phyloP scores from a whole-genome alignment of 2,888 invertebrate genomes.

The Orgyia antiqua region DNA sequence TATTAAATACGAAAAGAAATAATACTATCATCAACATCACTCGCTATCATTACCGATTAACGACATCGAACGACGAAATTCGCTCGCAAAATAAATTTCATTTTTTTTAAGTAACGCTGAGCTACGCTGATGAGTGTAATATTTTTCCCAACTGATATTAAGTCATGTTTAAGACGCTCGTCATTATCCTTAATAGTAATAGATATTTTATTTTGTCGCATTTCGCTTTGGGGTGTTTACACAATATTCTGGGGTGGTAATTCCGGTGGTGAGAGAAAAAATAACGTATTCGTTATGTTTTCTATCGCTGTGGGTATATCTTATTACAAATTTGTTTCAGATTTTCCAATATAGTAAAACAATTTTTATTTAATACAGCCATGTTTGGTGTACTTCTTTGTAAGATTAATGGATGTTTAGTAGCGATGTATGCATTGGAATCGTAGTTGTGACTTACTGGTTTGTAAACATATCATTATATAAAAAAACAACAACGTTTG shows the following conservation, averaged over 20 bases:
- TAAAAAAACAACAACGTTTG: too few relatives aligned
- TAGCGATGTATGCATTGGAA: too few relatives aligned
- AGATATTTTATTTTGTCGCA: slow-evolving; percentile 78
- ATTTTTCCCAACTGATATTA: slow-evolving; percentile 76
- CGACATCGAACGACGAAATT: slow-evolving; percentile 25
- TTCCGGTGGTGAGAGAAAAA: slow-evolving; percentile 22
- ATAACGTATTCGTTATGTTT: too few relatives aligned
- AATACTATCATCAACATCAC: slow-evolving; percentile 37
- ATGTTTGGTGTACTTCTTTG: too few relatives aligned
- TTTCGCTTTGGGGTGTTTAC: slow-evolving; percentile 67
- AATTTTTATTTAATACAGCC: too few relatives aligned
- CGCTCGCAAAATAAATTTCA: slow-evolving; percentile 29
- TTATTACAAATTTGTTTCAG: too few relatives aligned
- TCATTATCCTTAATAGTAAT: slow-evolving; percentile 79
- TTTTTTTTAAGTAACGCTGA: slow-evolving; percentile 31
- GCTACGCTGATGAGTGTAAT: slow-evolving; percentile 65
- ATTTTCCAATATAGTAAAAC: too few relatives aligned
- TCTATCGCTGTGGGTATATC: too few relatives aligned
- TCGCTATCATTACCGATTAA: slow-evolving; percentile 32
- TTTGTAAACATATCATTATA: too few relatives aligned
- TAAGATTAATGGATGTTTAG: too few relatives aligned
- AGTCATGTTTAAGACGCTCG: slow-evolving; percentile 77
- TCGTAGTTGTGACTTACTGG: too few relatives aligned
- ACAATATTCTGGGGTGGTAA: slow-evolving; percentile 50
- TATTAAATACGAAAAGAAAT: slow-evolving; percentile 1